Conservation (phyloP, 2,888 invertebrate genomes). For the Euplagia quadripunctaria region DNA sequence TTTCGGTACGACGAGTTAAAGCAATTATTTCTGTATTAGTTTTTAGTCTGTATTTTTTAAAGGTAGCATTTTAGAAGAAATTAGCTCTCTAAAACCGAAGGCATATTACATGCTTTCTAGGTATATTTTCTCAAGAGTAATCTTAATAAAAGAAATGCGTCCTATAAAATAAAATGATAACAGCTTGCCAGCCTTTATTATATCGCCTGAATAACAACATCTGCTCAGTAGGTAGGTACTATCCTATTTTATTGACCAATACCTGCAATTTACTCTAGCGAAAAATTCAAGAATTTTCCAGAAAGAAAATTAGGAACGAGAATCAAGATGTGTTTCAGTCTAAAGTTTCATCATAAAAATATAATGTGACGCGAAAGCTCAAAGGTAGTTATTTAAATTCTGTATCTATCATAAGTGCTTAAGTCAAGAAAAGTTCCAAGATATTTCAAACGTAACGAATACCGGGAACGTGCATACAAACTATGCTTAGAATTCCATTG, state of each 20-base stretch:
- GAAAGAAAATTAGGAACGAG: conserved; percentile 7
- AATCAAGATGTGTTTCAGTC: neutral
- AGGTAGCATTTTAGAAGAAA: conserved; percentile 18
- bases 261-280: conserved; percentile 23
- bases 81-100: conserved; percentile 38
- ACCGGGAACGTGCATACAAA: conserved; percentile 51
- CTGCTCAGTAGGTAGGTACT: conserved; percentile 31
- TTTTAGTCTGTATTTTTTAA: conserved; percentile 28
- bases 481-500: conserved; percentile 56
- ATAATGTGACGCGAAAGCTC: conserved; percentile 4
- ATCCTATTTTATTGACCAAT: conserved; percentile 39
- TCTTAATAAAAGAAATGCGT: conserved; percentile 56
- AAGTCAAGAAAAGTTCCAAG: conserved; percentile 38
- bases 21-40: conserved; percentile 2
- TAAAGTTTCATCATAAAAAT: conserved; percentile 16
- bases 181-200: conserved; percentile 37
- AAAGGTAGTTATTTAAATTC: conserved; percentile 35
- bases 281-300: conserved; percentile 11
- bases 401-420: conserved; percentile 30
- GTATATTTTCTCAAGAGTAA: conserved; percentile 52
- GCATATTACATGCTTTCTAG: conserved; percentile 34
- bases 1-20: too few relatives aligned
- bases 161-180: conserved; percentile 39
- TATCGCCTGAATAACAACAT: conserved; percentile 28
- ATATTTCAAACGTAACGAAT: conserved; percentile 54